Evolutionary conservation across 2,113 vertebrate species (phyloP).

Genomic region (Nanorana parkeri): DNA sequence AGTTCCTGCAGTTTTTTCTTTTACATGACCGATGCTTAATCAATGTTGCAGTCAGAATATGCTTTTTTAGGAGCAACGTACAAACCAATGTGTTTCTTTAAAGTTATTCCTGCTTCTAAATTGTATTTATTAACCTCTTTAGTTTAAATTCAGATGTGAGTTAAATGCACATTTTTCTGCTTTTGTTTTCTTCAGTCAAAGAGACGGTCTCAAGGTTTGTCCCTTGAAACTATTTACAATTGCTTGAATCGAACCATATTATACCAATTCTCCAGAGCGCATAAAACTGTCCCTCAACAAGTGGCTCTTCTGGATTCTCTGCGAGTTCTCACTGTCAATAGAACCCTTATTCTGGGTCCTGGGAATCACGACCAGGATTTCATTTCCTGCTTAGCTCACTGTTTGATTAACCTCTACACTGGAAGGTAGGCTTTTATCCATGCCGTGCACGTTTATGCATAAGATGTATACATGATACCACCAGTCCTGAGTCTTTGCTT

Average conservation of each 20-base stretch:
- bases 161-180: no score
- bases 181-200: slow-evolving; percentile 80
- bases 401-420: slow-evolving; percentile 90
- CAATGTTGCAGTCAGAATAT: no score
- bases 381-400: slow-evolving; percentile 94
- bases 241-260: slow-evolving; percentile 96
- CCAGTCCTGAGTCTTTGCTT: no score
- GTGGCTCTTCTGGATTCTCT: slow-evolving; percentile 93
- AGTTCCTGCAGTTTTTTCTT: no score
- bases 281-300: slow-evolving; percentile 97
- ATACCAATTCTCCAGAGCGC: slow-evolving; percentile 95
- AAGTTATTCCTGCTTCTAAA: no score
- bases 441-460: not conserved
- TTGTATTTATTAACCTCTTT: no score
- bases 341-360: slow-evolving; percentile 93
- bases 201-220: slow-evolving; percentile 92
- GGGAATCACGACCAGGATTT: slow-evolving; percentile 98
- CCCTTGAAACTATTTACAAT: slow-evolving; percentile 93
- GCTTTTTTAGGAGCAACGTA: no score
- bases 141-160: no score
- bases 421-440: slow-evolving; percentile 80
- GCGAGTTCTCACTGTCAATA: slow-evolving; percentile 92
- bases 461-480: not conserved
- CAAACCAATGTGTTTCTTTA: no score
- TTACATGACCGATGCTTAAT: no score